Evolutionary conservation across 2,888 invertebrate genomes (phyloP).

Genomic region (Leucozona laternaria): DNA sequence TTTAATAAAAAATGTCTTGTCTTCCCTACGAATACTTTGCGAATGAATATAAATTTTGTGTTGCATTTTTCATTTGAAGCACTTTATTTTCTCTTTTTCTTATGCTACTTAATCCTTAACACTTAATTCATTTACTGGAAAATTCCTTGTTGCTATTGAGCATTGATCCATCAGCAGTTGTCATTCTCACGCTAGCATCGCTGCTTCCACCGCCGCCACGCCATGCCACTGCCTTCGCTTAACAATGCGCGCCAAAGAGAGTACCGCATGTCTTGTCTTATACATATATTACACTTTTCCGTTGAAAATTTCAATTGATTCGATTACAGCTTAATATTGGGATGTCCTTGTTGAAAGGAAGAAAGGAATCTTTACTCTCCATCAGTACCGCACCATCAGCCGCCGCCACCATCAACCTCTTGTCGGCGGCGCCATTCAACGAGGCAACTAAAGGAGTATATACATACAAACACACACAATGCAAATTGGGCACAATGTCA

Average conservation of each 20-base stretch:
- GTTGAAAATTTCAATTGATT: slow-evolving; percentile 66
- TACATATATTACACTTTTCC: slow-evolving; percentile 35
- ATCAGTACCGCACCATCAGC: neutral
- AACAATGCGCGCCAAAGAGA: neutral
- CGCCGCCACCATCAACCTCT: too few species aligned
- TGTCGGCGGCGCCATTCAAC: neutral
- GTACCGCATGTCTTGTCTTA: slow-evolving; percentile 25
- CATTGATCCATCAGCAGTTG: slow-evolving; percentile 42
- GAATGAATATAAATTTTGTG: slow-evolving; percentile 38
- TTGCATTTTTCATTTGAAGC: slow-evolving; percentile 34
- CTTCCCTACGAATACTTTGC: too few species aligned
- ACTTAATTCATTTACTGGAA: slow-evolving; percentile 60
- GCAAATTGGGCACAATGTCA: slow-evolving; percentile 38
- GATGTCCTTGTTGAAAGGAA: slow-evolving; percentile 3
- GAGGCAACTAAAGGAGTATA: neutral
- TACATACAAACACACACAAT: slow-evolving; percentile 21
- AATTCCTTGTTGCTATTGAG: slow-evolving; percentile 28
- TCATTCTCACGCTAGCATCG: slow-evolving; percentile 56
- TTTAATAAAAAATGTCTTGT: too few species aligned
- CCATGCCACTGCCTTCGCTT: neutral
- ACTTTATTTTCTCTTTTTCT: neutral
- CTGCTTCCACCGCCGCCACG: too few species aligned
- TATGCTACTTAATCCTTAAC: slow-evolving; percentile 37
- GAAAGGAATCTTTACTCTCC: neutral
- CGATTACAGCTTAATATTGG: slow-evolving; percentile 62